A percentile compares a stretch with the other conserved stretches of the same genome.
phyloP scores from a whole-genome alignment of 2,888 invertebrate genomes.

The Melinopterus prodromus region DNA sequence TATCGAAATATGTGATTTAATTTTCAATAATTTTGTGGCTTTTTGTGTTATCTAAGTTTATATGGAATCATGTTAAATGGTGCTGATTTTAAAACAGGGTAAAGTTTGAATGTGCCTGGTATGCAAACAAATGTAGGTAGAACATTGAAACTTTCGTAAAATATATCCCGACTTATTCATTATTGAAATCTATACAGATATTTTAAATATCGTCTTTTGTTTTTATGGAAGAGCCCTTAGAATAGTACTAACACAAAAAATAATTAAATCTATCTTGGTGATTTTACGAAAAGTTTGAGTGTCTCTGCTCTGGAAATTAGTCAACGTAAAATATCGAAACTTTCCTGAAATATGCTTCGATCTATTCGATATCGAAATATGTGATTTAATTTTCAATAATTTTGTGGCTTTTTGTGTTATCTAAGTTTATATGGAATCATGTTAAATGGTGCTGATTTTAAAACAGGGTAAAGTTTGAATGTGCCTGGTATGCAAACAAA shows the following conservation, averaged over 20 bases:
- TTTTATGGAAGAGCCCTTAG: neutral
- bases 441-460: neutral
- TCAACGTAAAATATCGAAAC: too few species aligned
- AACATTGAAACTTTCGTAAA: neutral
- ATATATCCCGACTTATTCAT: neutral
- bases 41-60: neutral
- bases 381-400: too few species aligned
- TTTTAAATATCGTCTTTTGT: neutral
- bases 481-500: neutral
- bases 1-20: too few species aligned
- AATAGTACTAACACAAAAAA: too few species aligned
- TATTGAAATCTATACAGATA: neutral
- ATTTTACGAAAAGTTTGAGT: too few species aligned
- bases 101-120: neutral
- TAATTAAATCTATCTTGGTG: too few species aligned
- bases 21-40: neutral
- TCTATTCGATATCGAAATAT: too few species aligned
- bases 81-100: neutral
- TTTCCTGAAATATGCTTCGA: too few species aligned
- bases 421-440: neutral
- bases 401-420: too few species aligned
- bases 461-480: neutral
- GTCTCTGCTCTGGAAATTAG: too few species aligned
- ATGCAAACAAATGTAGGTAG: neutral
- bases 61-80: neutral